Percentiles rank a stretch among this genome's conserved stretches.
Conservation (phyloP, 2,888 invertebrate species). For the Hanleya hanleyi region DNA sequence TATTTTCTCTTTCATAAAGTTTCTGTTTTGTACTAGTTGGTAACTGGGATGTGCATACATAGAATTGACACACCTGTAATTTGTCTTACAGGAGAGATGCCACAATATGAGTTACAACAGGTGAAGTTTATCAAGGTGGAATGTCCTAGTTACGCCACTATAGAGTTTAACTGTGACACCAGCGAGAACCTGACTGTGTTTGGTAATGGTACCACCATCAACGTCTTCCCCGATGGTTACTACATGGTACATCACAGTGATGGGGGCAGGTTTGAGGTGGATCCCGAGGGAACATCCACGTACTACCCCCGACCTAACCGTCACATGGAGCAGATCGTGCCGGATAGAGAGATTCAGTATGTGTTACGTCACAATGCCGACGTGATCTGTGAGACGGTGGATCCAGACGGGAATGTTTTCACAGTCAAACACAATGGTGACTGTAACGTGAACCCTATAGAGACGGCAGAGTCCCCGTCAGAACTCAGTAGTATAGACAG, state of each 20-base stretch:
- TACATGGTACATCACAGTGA: slow-evolving; percentile 66
- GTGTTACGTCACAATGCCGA: slow-evolving; percentile 67
- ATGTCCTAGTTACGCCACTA: slow-evolving; percentile 71
- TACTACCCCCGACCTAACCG: slow-evolving; percentile 61
- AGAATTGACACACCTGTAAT: slow-evolving; percentile 2
- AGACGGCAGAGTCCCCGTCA: slow-evolving; percentile 30
- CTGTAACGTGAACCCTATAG: slow-evolving; percentile 50
- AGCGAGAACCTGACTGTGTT: slow-evolving; percentile 70
- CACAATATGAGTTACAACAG: slow-evolving; percentile 44
- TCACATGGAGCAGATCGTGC: slow-evolving; percentile 53
- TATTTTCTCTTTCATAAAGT: too few relatives aligned
- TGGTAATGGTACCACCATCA: slow-evolving; percentile 67
- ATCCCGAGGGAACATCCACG: slow-evolving; percentile 54
- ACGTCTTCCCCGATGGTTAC: slow-evolving; percentile 67
- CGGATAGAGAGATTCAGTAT: slow-evolving; percentile 60
- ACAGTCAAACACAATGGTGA: slow-evolving; percentile 69
- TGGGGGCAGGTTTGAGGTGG: slow-evolving; percentile 65
- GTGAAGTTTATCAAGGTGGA: slow-evolving; percentile 70
- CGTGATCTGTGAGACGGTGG: slow-evolving; percentile 65
- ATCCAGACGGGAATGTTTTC: slow-evolving; percentile 68
- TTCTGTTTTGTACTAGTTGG: too few relatives aligned
- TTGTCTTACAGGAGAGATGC: slow-evolving; percentile 38
- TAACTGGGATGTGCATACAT: too few relatives aligned
- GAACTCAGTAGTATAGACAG: slow-evolving; percentile 49
- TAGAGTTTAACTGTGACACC: slow-evolving; percentile 68